Percentiles rank a stretch among this genome's conserved stretches.
Evolutionary conservation across 1,140 invertebrate genomes (phyloP).

Genomic region (Macrobrachium nipponense): DNA sequence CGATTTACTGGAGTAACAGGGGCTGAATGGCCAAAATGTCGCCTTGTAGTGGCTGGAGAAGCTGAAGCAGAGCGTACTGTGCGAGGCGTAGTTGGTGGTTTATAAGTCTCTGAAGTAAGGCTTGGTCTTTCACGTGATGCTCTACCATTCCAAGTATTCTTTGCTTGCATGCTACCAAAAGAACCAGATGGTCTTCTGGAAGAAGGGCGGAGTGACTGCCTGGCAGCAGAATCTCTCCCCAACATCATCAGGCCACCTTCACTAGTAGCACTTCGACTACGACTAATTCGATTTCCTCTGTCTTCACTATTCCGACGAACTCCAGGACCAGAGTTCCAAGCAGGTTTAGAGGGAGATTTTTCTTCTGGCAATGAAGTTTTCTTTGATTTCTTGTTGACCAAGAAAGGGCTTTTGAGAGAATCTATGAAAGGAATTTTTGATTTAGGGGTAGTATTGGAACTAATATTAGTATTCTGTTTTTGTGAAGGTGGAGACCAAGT

Average conservation of each 20-base stretch:
- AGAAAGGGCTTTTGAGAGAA: constrained; percentile 37
- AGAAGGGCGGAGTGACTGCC: constrained; percentile 45
- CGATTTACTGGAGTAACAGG: constrained; percentile 58
- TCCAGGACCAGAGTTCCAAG: constrained; percentile 58
- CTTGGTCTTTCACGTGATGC: constrained; percentile 45
- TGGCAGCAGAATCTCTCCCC: constrained; percentile 41
- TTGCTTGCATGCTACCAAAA: constrained; percentile 17
- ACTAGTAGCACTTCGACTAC: constrained; percentile 62
- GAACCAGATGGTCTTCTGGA: constrained; percentile 18
- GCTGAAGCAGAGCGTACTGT: constrained; percentile 60
- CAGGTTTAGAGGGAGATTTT: constrained; percentile 39
- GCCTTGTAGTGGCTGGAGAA: constrained; percentile 55
- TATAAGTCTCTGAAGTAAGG: constrained; percentile 57
- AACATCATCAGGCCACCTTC: constrained; percentile 60
- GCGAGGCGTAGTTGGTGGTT: constrained; percentile 45
- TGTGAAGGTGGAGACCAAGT: constrained; percentile 49
- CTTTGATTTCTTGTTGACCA: constrained; percentile 52
- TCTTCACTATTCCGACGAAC: constrained; percentile 55
- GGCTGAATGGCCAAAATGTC: constrained; percentile 55
- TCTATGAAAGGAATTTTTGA: constrained; percentile 48
- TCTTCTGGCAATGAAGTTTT: constrained; percentile 50
- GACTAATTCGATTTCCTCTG: constrained; percentile 54
- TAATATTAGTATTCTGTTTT: constrained; percentile 39
- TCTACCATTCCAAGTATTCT: constrained; percentile 62
- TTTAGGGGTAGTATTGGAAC: constrained; percentile 28